phyloP scores from a whole-genome alignment of 2,797 vertebrate genomes.

The Scleropages formosus region DNA sequence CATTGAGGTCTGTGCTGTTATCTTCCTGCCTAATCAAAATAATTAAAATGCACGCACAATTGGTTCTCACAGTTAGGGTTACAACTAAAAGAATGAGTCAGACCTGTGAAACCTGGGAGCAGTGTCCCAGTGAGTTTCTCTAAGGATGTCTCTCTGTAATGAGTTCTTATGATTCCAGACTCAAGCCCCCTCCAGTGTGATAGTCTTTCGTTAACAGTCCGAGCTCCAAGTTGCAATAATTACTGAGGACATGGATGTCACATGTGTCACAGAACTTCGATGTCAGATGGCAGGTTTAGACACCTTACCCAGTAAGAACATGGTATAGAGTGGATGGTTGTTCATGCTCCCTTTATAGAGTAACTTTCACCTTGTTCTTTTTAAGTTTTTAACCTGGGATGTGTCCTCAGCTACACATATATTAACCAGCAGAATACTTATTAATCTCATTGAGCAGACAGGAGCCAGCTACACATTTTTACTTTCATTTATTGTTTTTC shows the following conservation, averaged over 20 bases:
- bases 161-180: background rate
- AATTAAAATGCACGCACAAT: too few species aligned
- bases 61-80: background rate
- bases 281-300: background rate
- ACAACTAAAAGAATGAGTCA: background rate
- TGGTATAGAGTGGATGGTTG: background rate
- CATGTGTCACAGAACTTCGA: background rate
- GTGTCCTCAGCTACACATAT: too few species aligned
- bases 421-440: too few species aligned
- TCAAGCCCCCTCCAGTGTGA: background rate
- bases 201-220: background rate
- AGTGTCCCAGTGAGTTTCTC: conserved; percentile 1
- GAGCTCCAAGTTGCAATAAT: conserved; percentile 13
- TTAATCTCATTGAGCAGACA: too few species aligned
- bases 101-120: background rate
- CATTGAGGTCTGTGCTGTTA: too few species aligned
- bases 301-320: background rate
- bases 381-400: background rate
- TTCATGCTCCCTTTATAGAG: background rate
- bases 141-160: background rate
- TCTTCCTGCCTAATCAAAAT: too few species aligned
- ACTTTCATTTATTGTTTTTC: too few species aligned
- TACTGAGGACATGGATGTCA: conserved; percentile 17
- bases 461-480: too few species aligned
- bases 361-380: background rate